phyloP scores from a whole-genome alignment of 1,140 invertebrate genomes.

The Lasioglossum albipes region DNA sequence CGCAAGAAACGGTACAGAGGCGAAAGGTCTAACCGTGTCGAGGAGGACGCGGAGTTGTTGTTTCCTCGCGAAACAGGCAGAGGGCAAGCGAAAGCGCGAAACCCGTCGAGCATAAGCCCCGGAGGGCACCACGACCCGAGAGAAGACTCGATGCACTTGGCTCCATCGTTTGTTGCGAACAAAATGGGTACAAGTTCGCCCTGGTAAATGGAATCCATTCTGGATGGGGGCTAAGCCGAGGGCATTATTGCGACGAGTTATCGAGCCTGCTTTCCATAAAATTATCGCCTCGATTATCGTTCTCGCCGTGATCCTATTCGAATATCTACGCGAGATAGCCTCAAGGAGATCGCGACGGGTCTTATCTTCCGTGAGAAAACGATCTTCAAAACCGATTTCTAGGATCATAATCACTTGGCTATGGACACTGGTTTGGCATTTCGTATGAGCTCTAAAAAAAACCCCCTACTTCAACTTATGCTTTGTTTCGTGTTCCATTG shows the following conservation, averaged over 20 bases:
- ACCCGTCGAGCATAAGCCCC: neutral
- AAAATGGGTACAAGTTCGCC: neutral
- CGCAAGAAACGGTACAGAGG: conserved; percentile 3
- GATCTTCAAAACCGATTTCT: too few relatives aligned
- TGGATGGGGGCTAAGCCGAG: too few relatives aligned
- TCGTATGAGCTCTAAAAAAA: too few relatives aligned
- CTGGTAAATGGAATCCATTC: neutral
- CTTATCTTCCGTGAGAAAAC: too few relatives aligned
- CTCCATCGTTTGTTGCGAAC: conserved; percentile 4
- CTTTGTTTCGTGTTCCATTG: too few relatives aligned
- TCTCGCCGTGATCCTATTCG: too few relatives aligned
- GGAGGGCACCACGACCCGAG: neutral
- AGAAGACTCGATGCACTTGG: neutral
- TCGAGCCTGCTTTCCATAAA: neutral
- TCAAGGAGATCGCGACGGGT: too few relatives aligned
- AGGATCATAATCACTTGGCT: too few relatives aligned
- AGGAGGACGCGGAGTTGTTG: neutral
- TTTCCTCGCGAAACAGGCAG: too few relatives aligned
- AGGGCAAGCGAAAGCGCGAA: neutral
- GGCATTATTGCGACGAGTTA: neutral
- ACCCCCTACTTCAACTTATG: too few relatives aligned
- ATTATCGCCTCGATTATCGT: conserved; percentile 23
- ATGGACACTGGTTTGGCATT: too few relatives aligned
- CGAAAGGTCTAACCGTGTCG: conserved; percentile 8
- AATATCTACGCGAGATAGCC: too few relatives aligned